These are phyloP conservation scores for Notolepis coatsorum DNA, from an alignment of 2,797 vertebrate species.

Conservation along the genomic window DNA sequence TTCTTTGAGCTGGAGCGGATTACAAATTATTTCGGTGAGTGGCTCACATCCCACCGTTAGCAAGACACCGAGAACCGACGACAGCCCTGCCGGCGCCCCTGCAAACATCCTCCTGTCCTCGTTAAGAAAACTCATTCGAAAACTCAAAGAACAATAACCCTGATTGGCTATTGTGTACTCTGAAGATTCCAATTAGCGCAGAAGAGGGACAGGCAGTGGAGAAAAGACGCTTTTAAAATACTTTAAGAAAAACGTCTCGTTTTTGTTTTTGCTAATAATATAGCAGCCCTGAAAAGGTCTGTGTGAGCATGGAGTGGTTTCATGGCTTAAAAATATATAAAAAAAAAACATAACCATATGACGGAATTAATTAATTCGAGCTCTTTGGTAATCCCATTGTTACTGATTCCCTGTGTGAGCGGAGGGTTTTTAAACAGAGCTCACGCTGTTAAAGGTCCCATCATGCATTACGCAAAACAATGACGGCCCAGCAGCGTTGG, in stretches of 20 bases:
- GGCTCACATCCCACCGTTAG: too few relatives aligned
- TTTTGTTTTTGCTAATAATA: constrained; percentile 55
- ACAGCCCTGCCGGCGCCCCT: constrained; percentile 44
- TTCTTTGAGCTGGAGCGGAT: too few relatives aligned
- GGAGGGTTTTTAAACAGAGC: too few relatives aligned
- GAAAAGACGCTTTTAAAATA: constrained; percentile 65
- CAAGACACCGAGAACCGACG: too few relatives aligned
- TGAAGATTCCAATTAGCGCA: constrained; percentile 54
- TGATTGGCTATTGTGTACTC: constrained; percentile 69
- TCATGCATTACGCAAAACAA: too few relatives aligned
- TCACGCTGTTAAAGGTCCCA: too few relatives aligned
- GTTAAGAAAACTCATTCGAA: constrained; percentile 71
- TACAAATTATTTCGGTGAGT: too few relatives aligned
- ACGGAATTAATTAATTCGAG: constrained; percentile 64
- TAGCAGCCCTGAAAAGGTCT: constrained; percentile 53
- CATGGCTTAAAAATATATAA: constrained; percentile 36
- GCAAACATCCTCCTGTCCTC: constrained; percentile 63
- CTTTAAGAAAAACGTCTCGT: constrained; percentile 58
- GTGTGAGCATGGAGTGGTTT: constrained; percentile 66
- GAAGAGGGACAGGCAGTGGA: neutral
- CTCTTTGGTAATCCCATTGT: constrained; percentile 42
- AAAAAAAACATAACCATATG: constrained; percentile 30
- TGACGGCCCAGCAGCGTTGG: too few relatives aligned
- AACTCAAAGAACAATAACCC: constrained; percentile 54
- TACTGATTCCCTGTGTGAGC: constrained; percentile 36